These are phyloP conservation scores for Manis javanica DNA, from an alignment of 2,797 vertebrate species.

Conservation along the genomic window DNA sequence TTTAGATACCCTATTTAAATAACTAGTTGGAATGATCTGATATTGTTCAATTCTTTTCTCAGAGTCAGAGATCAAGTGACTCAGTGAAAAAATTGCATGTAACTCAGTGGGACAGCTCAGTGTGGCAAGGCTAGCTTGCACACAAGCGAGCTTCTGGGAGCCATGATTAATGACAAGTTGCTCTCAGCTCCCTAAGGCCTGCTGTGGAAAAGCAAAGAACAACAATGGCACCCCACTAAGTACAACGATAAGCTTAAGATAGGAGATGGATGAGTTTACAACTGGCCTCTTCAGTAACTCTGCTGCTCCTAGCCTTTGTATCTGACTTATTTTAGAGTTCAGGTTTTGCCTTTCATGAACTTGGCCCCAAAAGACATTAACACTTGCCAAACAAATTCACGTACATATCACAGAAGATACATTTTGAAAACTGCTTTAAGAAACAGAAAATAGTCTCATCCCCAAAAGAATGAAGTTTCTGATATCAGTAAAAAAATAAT, in stretches of 20 bases:
- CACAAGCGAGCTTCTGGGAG: background rate
- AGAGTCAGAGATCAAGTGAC: constrained; percentile 15
- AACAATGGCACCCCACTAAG: background rate
- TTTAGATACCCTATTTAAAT: constrained; percentile 28
- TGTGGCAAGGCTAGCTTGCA: background rate
- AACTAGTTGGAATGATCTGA: background rate
- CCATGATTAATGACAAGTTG: background rate
- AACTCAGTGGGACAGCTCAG: background rate
- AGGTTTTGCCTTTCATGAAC: background rate
- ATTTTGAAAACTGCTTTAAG: constrained; percentile 32
- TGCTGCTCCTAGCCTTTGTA: background rate
- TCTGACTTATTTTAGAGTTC: background rate
- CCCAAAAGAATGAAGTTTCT: background rate
- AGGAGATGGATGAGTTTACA: background rate
- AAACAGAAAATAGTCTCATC: background rate
- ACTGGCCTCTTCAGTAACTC: background rate
- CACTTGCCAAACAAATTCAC: constrained; percentile 12
- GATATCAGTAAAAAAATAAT: background rate
- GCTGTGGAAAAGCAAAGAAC: background rate
- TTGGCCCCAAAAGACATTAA: background rate
- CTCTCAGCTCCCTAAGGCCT: background rate
- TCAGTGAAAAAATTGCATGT: constrained; percentile 18
- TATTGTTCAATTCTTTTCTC: constrained; percentile 1
- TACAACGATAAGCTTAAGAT: background rate
- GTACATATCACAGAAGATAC: background rate